A percentile compares a stretch with the other conserved stretches of the same genome.
These are phyloP conservation scores for Anagrus nilaparvatae DNA, from an alignment of 1,140 invertebrate species.

Conservation along the genomic window DNA sequence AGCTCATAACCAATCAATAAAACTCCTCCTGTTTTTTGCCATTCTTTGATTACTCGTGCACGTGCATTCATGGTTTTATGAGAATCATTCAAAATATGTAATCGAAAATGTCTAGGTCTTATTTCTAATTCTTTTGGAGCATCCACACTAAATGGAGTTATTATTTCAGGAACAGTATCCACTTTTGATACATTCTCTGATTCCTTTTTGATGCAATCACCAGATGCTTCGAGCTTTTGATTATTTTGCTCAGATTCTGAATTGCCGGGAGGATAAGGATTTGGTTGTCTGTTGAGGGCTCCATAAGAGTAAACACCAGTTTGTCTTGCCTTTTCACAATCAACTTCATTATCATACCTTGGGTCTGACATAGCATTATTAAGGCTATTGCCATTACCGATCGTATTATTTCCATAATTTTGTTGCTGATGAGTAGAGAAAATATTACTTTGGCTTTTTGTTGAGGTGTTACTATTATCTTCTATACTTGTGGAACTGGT, in stretches of 20 bases:
- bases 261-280: too few relatives aligned
- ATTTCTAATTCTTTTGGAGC: slow-evolving; percentile 31
- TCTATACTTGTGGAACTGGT: slow-evolving; percentile 16
- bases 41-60: slow-evolving; percentile 69
- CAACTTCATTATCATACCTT: too few relatives aligned
- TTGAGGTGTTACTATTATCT: too few relatives aligned
- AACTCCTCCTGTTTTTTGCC: slow-evolving; percentile 83
- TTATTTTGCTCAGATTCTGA: slow-evolving; percentile 21
- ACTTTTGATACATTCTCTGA: slow-evolving; percentile 33
- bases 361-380: slow-evolving; percentile 15
- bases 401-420: too few relatives aligned
- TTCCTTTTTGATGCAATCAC: slow-evolving; percentile 23
- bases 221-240: slow-evolving; percentile 12
- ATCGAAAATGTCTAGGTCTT: slow-evolving; percentile 67
- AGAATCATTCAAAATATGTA: slow-evolving; percentile 88
- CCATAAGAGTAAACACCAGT: too few relatives aligned
- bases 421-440: too few relatives aligned
- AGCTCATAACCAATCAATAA: slow-evolving; percentile 96
- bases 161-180: slow-evolving; percentile 23
- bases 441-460: too few relatives aligned
- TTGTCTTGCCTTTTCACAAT: too few relatives aligned
- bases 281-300: too few relatives aligned
- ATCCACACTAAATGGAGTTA: slow-evolving; percentile 35
- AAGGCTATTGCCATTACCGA: too few relatives aligned
- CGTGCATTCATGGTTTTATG: slow-evolving; percentile 83